Evolutionary conservation across 2,888 invertebrate species (phyloP).

Genomic region (Pantelozetes paolii): DNA sequence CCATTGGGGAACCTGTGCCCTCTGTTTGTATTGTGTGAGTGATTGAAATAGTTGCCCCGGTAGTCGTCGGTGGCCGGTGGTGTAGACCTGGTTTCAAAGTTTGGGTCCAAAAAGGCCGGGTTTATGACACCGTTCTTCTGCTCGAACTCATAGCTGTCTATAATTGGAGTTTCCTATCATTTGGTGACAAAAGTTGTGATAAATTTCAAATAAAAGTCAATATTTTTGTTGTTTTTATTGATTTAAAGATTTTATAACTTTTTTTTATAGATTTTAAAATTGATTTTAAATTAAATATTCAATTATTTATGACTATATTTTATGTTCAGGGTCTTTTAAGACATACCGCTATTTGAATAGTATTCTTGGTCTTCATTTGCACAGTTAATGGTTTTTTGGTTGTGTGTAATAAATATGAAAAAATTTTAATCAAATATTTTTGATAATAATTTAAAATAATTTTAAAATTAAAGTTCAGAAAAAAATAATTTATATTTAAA

Average conservation of each 20-base stretch:
- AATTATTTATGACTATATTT: not conserved
- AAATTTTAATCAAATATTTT: too few species aligned
- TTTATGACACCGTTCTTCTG: constrained; percentile 16
- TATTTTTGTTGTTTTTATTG: too few species aligned
- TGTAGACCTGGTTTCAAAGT: not conserved
- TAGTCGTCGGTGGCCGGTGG: not conserved
- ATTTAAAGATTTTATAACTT: not conserved
- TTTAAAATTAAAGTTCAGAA: too few species aligned
- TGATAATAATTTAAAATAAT: too few species aligned
- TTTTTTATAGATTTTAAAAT: not conserved
- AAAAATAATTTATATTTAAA: too few species aligned
- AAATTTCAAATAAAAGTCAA: too few species aligned
- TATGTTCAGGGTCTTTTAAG: too few species aligned
- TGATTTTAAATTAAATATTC: not conserved
- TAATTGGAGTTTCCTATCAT: constrained; percentile 19
- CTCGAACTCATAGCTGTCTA: not conserved
- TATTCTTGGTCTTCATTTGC: constrained; percentile 11
- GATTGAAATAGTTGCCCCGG: not conserved
- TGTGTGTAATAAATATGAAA: too few species aligned
- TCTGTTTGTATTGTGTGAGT: not conserved
- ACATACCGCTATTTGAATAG: not conserved
- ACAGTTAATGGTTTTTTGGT: not conserved
- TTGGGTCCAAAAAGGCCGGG: not conserved
- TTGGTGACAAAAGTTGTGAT: not conserved
- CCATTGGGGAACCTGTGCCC: not conserved